These are phyloP conservation scores for Hexactinellida sp. DNA, from an alignment of 37 sponge, comb jelly and placozoan species.

Conservation along the genomic window DNA sequence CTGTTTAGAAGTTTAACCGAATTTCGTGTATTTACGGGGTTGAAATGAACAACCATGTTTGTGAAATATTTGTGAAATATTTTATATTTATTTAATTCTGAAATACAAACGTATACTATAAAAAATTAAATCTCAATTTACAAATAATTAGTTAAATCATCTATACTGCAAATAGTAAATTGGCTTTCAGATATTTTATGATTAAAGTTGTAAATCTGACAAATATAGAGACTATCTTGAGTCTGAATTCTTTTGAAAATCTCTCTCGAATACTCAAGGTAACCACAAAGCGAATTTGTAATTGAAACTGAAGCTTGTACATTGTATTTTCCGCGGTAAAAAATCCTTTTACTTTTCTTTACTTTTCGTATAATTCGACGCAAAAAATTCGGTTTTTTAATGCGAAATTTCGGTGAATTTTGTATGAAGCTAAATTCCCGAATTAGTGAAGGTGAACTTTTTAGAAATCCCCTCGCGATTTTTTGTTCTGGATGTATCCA, in stretches of 20 bases:
- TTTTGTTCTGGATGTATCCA: neutral
- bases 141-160: neutral
- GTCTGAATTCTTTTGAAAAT: neutral
- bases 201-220: neutral
- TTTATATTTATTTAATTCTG: too few relatives aligned
- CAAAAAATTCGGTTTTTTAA: neutral
- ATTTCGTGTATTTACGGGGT: too few relatives aligned
- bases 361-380: neutral
- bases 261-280: neutral
- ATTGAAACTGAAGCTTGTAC: neutral
- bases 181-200: neutral
- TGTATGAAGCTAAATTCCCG: neutral
- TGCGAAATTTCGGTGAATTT: neutral
- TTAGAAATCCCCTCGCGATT: neutral
- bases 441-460: neutral
- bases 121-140: neutral
- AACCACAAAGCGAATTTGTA: neutral
- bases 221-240: neutral
- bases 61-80: too few relatives aligned
- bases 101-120: too few relatives aligned
- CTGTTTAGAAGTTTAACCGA: too few relatives aligned
- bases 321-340: neutral
- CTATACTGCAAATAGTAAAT: neutral
- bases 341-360: neutral
- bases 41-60: too few relatives aligned